Evolutionary conservation across 2,797 vertebrate genomes (phyloP).

Genomic region (Cephalopachus bancanus): DNA sequence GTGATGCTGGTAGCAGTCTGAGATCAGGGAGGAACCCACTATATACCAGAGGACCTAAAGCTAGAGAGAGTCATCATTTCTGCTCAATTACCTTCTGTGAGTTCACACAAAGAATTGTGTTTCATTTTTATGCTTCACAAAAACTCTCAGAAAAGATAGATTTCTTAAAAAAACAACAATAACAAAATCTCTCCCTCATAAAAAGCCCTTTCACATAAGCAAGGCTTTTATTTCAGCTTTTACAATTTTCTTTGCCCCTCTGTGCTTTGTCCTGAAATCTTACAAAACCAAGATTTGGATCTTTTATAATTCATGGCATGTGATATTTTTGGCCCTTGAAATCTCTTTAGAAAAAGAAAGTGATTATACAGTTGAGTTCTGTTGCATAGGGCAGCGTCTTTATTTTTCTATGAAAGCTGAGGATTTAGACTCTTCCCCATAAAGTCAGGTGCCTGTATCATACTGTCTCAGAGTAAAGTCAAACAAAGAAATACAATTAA

Average conservation of each 20-base stretch:
- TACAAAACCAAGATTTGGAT: constrained; percentile 46
- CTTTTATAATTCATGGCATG: constrained; percentile 68
- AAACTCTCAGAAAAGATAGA: constrained; percentile 55
- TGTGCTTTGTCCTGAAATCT: constrained; percentile 32
- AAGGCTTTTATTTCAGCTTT: constrained; percentile 83
- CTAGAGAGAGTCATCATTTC: constrained; percentile 71
- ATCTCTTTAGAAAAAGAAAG: constrained; percentile 79
- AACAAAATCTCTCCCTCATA: constrained; percentile 71
- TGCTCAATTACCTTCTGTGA: constrained; percentile 68
- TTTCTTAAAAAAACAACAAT: constrained; percentile 52
- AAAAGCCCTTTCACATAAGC: constrained; percentile 16
- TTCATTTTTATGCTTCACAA: constrained; percentile 81
- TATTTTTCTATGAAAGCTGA: constrained; percentile 54
- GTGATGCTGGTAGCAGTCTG: neutral
- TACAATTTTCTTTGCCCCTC: constrained; percentile 55
- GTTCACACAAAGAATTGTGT: constrained; percentile 59
- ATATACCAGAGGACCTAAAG: constrained; percentile 7
- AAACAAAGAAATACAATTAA: constrained; percentile 49
- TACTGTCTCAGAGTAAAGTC: constrained; percentile 13
- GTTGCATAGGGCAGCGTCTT: neutral
- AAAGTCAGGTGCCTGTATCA: neutral
- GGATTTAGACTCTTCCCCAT: constrained; percentile 43
- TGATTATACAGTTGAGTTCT: constrained; percentile 45
- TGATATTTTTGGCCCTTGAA: constrained; percentile 58
- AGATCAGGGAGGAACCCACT: neutral